Percentiles rank a stretch among this genome's conserved stretches.
Conservation (phyloP, 2,888 invertebrate species). For the Dicycla oo region DNA sequence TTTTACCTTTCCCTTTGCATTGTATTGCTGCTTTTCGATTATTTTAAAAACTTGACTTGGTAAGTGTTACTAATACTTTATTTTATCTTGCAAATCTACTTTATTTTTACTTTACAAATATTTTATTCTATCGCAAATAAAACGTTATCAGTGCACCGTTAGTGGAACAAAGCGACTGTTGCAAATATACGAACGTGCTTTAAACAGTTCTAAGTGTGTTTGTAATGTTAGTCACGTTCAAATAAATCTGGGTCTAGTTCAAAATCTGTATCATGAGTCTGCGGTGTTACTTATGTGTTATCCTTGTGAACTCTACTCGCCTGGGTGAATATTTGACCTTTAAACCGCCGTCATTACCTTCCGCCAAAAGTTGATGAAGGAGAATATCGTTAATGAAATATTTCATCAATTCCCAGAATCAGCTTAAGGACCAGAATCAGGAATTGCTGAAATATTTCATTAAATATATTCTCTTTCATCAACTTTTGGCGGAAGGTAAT, state of each 20-base stretch:
- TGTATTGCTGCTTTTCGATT: neutral
- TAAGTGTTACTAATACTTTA: neutral
- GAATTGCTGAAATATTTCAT: no score
- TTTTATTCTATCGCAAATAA: constrained; percentile 30
- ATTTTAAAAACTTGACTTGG: neutral
- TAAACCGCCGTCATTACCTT: no score
- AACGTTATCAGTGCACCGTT: constrained; percentile 48
- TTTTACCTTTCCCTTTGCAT: neutral
- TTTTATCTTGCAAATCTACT: no score
- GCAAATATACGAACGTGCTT: constrained; percentile 44
- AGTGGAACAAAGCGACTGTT: constrained; percentile 48
- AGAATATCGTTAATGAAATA: no score
- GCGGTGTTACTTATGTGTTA: constrained; percentile 36
- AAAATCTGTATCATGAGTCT: constrained; percentile 38
- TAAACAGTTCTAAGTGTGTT: constrained; percentile 38
- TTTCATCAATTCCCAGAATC: no score
- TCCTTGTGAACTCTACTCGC: constrained; percentile 25
- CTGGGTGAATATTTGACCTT: neutral
- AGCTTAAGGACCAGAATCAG: no score
- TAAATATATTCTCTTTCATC: no score
- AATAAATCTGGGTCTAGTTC: constrained; percentile 45
- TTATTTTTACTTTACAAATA: no score
- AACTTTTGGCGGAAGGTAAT: no score
- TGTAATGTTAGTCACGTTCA: constrained; percentile 53
- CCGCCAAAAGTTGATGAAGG: no score